Evolutionary conservation across 2,113 vertebrate genomes (phyloP).

Genomic region (Todiramphus chloris): DNA sequence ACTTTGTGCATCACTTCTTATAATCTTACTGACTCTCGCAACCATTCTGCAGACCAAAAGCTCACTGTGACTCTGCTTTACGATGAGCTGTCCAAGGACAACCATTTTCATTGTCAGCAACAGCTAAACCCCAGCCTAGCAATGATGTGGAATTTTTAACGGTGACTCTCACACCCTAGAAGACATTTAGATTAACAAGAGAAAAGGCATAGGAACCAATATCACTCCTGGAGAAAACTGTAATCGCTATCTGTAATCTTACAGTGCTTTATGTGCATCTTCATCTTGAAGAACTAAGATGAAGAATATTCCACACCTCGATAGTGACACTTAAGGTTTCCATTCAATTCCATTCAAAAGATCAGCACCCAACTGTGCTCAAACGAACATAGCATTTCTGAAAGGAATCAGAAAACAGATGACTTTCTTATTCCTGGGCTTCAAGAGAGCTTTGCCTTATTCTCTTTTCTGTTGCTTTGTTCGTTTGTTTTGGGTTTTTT

Average conservation of each 20-base stretch:
- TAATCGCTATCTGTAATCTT: not conserved
- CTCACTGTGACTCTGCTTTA: not conserved
- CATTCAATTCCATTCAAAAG: not conserved
- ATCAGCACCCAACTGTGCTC: not conserved
- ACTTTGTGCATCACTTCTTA: not conserved
- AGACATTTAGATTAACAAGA: not conserved
- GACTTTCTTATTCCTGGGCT: not conserved
- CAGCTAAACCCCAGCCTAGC: not conserved
- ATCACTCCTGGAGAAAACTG: not conserved
- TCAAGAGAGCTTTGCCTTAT: not conserved
- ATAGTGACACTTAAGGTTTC: not conserved
- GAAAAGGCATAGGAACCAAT: not conserved
- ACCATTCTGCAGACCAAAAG: not conserved
- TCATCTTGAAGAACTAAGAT: not conserved
- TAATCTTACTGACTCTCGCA: not conserved
- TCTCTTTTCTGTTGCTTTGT: not conserved
- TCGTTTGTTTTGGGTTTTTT: not conserved
- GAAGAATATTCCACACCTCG: not conserved
- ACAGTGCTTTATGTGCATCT: not conserved
- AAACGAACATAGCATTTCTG: not conserved
- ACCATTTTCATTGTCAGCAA: not conserved
- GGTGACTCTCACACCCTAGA: not conserved
- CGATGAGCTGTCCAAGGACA: not conserved
- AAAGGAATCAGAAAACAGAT: not conserved
- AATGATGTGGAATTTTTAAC: not conserved